A percentile compares a stretch with the other conserved stretches of the same genome.
These are phyloP conservation scores for Ophion costatus DNA, from an alignment of 2,888 invertebrate species.

Conservation along the genomic window DNA sequence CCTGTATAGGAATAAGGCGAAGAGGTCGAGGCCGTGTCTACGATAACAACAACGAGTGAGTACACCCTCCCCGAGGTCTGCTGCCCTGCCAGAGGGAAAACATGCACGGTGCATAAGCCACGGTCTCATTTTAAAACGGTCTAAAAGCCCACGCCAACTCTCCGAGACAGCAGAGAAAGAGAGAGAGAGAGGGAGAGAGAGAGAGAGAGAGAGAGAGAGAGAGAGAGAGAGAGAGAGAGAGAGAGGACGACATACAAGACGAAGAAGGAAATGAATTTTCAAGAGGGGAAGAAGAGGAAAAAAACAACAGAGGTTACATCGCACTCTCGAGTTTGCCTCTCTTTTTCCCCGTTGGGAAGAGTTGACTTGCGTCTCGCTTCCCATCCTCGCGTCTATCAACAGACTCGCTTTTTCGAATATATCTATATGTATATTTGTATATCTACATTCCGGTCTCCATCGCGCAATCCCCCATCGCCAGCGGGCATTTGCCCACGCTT, in stretches of 20 bases:
- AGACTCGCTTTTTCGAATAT: constrained; percentile 8
- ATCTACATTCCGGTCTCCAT: constrained; percentile 36
- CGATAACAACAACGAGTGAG: constrained; percentile 38
- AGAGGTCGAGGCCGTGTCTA: constrained; percentile 51
- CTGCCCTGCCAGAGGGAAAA: constrained; percentile 38
- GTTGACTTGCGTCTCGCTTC: constrained; percentile 45
- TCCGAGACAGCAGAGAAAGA: constrained; percentile 65
- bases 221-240: neutral
- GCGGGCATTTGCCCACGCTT: constrained; percentile 46
- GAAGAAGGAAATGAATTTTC: constrained; percentile 25
- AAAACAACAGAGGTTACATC: constrained; percentile 45
- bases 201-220: neutral
- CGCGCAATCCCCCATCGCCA: constrained; percentile 47
- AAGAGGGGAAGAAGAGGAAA: constrained; percentile 24
- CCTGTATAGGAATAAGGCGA: constrained; percentile 23
- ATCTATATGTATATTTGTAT: neutral
- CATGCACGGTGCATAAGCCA: constrained; percentile 71
- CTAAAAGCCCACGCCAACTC: constrained; percentile 73
- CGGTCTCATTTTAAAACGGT: constrained; percentile 74
- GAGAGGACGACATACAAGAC: neutral
- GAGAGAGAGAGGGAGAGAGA: neutral
- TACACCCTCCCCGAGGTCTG: constrained; percentile 19
- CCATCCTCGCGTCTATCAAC: constrained; percentile 32
- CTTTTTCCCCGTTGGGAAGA: constrained; percentile 45
- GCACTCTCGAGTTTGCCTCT: constrained; percentile 21